Evolutionary conservation across 1,140 invertebrate genomes (phyloP), one percentile per base, ranked within the genome.

Genomic region (Nasonia longicornis): DNA sequence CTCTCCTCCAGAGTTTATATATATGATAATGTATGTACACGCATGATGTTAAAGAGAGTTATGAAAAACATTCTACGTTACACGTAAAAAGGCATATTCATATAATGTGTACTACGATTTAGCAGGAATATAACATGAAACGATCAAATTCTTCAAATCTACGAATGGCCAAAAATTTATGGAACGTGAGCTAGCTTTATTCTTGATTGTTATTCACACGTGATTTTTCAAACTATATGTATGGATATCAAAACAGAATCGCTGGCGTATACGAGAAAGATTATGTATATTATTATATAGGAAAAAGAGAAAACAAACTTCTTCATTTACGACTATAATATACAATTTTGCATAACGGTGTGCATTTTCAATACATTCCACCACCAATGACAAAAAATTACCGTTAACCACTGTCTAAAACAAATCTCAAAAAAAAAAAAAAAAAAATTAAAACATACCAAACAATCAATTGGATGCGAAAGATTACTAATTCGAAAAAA

Each of bases 291-390:
- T 20, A n/a, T 12, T 48, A 48, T 48, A 22, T 69, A 12, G 35
- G 58, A 73, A 80, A 81, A 77, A 78, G 64, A 80, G 66, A 48
- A 78, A 80, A 81, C 71, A 81, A 78, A 81, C 35, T 75, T 70
- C 45, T 72, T 42, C 16, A 22, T 79, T 72, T 48, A 72, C n/a
- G 2, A 38, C 70, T 71, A 26, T 26, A 45, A 29, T 38, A n/a
- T 38, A 81, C 22, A 76, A 81, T 52, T 74, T 11, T 58, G 52
- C 52, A 10, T 77, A 81, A 73, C 77, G n/a, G 8, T 75, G 26
- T 83, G 78, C 75, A 85, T 84, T 77, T 72, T 84, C 75, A 86
- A 82, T 86, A 86, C 87, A 88, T 87, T 89, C 88, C 88, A 88
- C 87, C 87, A 89, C 88, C 88, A 87, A 85, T 85, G 81, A 74